Evolutionary conservation across 2,113 vertebrate genomes (phyloP).

Genomic region (Lepus timidus): DNA sequence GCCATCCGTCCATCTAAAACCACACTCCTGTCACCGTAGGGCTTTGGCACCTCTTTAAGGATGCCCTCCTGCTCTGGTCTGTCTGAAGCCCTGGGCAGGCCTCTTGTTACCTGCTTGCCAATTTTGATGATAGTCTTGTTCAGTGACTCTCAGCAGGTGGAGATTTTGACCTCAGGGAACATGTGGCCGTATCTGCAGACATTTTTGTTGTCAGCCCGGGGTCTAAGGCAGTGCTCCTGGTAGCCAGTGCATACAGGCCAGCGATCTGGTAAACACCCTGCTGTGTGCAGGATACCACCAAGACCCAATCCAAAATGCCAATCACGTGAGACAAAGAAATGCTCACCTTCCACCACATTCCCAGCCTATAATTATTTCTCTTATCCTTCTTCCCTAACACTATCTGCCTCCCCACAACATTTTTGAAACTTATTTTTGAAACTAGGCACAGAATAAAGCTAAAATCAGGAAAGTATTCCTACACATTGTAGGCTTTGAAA

Average conservation of each 20-base stretch:
- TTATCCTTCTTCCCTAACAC: background rate
- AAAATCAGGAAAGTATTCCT: background rate
- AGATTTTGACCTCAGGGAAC: background rate
- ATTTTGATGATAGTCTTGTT: background rate
- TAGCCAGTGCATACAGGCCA: background rate
- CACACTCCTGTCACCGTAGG: background rate
- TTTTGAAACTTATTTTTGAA: background rate
- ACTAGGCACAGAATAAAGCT: background rate
- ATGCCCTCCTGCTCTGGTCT: background rate
- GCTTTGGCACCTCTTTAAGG: background rate
- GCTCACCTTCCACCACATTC: fast-evolving
- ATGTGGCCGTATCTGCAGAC: background rate
- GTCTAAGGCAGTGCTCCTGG: background rate
- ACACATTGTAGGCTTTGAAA: background rate
- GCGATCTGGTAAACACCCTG: background rate
- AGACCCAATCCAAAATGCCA: background rate
- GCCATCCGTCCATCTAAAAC: background rate
- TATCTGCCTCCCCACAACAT: background rate
- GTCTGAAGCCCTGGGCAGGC: background rate
- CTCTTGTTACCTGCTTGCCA: background rate
- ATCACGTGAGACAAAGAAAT: fast-evolving
- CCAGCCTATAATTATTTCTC: too few relatives aligned
- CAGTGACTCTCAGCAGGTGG: background rate
- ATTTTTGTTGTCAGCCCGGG: fast-evolving
- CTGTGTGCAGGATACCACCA: too few relatives aligned